These are phyloP conservation scores for Pygoscelis antarcticus DNA, from an alignment of 2,113 vertebrate genomes.

Conservation along the genomic window DNA sequence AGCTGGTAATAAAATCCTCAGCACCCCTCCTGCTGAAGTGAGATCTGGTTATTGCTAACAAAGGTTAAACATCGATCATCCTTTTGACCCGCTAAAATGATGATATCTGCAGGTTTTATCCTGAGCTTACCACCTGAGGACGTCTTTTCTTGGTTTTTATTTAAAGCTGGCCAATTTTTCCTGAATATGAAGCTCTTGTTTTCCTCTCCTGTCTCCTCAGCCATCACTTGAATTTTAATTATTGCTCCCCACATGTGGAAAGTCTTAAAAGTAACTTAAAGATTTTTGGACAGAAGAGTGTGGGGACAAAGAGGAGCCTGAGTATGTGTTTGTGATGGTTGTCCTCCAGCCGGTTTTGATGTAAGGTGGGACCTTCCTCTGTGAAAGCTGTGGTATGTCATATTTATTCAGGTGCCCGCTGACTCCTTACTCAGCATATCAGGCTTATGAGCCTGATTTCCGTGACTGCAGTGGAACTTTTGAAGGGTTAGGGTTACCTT, in stretches of 20 bases:
- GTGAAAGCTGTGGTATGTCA: rapidly evolving
- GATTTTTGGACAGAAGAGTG: neutral
- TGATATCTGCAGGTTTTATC: neutral
- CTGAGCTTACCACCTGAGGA: neutral
- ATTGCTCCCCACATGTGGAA: neutral
- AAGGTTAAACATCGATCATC: neutral
- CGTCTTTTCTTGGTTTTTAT: neutral
- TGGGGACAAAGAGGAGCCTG: no score
- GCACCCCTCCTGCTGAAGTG: neutral
- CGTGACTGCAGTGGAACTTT: neutral
- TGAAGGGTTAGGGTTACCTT: neutral
- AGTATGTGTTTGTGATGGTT: neutral
- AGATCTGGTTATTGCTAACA: neutral
- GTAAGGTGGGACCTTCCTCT: neutral
- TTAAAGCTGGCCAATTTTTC: neutral
- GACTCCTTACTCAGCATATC: neutral
- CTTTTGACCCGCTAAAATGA: neutral
- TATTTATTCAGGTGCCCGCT: neutral
- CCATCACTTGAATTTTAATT: neutral
- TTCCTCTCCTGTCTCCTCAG: neutral
- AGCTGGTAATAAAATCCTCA: neutral
- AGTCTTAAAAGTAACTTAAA: neutral
- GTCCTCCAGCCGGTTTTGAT: neutral
- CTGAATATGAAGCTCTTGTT: neutral
- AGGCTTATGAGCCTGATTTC: neutral